A percentile compares a stretch with the other conserved stretches of the same genome.
phyloP scores from a whole-genome alignment of 35 echinoderm and acorn worm species.

The Heliocidaris erythrogramma region DNA sequence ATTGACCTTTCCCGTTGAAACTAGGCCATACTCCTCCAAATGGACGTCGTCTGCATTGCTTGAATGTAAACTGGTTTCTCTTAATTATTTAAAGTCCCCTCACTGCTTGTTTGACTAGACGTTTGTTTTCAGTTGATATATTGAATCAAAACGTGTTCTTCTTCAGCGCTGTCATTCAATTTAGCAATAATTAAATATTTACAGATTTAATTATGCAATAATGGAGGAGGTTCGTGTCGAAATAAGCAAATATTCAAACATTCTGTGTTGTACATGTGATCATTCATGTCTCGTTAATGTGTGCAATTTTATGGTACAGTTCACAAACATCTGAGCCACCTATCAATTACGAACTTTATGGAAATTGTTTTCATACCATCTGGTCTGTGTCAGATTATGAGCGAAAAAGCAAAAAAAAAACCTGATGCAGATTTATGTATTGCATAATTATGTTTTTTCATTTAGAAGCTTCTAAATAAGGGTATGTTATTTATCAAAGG shows the following conservation, averaged over 20 bases:
- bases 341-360: not conserved
- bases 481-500: too few relatives aligned
- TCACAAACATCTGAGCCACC: not conserved
- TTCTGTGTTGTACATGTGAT: not conserved
- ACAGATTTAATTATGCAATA: not conserved
- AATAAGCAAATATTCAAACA: not conserved
- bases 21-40: not conserved
- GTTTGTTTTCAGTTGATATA: not conserved
- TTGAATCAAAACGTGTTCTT: not conserved
- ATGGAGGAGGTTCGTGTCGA: not conserved
- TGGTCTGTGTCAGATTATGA: not conserved
- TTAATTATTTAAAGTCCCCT: not conserved
- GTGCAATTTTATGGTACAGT: not conserved
- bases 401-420: not conserved
- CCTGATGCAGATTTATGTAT: not conserved
- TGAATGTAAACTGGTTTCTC: not conserved
- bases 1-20: not conserved
- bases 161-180: not conserved
- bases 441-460: not conserved
- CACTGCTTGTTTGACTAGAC: not conserved
- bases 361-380: not conserved
- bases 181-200: not conserved
- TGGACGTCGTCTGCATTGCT: not conserved
- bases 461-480: too few relatives aligned
- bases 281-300: not conserved